Evolutionary conservation across 2,888 invertebrate species (phyloP).

Genomic region (Ceratothoa steindachneri): DNA sequence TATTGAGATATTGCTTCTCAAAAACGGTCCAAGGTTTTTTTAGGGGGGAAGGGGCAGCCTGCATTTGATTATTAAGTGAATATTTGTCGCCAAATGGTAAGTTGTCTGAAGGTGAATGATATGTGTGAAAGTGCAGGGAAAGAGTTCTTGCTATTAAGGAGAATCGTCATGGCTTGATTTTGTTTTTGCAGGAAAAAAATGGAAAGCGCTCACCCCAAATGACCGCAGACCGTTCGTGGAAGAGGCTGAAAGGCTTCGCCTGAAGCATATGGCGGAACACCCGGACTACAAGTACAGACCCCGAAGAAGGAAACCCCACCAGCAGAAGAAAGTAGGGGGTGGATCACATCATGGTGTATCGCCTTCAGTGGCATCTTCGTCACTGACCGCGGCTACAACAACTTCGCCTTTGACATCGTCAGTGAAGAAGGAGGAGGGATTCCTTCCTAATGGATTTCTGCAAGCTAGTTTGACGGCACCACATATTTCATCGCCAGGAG

Average conservation of each 20-base stretch:
- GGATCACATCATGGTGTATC: background rate
- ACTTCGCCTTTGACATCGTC: background rate
- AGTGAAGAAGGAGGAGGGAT: constrained; percentile 16
- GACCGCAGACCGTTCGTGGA: constrained; percentile 96
- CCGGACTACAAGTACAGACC: constrained; percentile 73
- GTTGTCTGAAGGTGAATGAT: no score
- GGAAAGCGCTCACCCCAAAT: constrained; percentile 89
- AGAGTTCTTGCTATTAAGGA: background rate
- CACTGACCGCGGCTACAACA: constrained; percentile 3
- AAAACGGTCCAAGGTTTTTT: no score
- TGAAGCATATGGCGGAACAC: constrained; percentile 96
- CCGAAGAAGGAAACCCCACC: constrained; percentile 41
- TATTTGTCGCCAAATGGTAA: no score
- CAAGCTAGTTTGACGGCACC: constrained; percentile 39
- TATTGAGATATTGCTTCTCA: no score
- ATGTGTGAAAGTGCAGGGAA: no score
- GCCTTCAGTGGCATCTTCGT: background rate
- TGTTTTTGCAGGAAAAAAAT: constrained; percentile 76
- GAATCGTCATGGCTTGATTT: background rate
- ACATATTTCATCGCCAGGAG: background rate
- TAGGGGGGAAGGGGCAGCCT: no score
- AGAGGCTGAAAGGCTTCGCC: constrained; percentile 88
- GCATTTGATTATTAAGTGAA: no score
- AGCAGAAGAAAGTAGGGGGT: constrained; percentile 36
- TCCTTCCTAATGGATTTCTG: constrained; percentile 27